Evolutionary conservation across 2,888 invertebrate species (phyloP).

Genomic region (Psylliodes chrysocephalus): DNA sequence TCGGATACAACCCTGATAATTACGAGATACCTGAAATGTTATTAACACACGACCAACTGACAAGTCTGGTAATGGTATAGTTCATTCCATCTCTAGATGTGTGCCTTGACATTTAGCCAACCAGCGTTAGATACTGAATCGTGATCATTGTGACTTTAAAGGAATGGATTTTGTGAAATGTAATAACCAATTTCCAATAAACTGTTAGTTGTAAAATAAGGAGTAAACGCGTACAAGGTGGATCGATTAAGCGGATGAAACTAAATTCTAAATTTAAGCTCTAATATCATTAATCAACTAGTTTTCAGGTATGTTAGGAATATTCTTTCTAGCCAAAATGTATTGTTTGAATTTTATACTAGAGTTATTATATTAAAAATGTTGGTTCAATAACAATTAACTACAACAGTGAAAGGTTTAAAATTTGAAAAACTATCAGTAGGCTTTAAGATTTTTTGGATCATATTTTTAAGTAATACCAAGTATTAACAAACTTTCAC

Average conservation of each 20-base stretch:
- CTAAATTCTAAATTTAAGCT: no score
- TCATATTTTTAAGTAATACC: no score
- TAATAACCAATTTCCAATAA: conserved; percentile 9
- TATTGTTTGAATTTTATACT: no score
- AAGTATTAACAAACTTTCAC: no score
- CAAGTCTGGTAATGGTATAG: conserved; percentile 45
- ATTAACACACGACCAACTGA: conserved; percentile 24
- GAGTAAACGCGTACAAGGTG: neutral
- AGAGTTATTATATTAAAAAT: no score
- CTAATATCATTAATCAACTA: no score
- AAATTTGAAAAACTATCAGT: no score
- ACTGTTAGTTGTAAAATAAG: conserved; percentile 13
- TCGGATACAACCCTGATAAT: conserved; percentile 4
- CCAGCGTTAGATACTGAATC: conserved; percentile 53
- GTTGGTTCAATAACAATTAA: no score
- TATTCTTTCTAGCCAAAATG: no score
- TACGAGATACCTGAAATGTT: conserved; percentile 15
- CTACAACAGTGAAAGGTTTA: no score
- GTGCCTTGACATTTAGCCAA: conserved; percentile 57
- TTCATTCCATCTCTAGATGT: conserved; percentile 52
- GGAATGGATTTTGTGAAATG: conserved; percentile 47
- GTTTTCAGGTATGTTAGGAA: no score
- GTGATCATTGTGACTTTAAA: conserved; percentile 48
- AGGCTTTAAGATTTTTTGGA: no score
- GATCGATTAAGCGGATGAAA: neutral